These are phyloP conservation scores for Micronycteris hirsuta DNA, from an alignment of 2,113 vertebrate genomes.

Conservation along the genomic window DNA sequence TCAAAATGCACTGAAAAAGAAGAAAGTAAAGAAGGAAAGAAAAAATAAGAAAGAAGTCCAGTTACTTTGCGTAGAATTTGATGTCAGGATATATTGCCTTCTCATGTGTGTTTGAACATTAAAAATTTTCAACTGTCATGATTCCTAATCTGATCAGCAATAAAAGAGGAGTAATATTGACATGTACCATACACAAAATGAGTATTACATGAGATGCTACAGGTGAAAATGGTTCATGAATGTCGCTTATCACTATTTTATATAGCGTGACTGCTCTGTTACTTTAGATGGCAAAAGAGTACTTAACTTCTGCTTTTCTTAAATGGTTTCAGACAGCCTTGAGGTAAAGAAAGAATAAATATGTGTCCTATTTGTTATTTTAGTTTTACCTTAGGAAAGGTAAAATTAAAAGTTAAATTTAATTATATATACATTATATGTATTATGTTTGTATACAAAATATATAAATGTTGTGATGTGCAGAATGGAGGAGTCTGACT, in stretches of 20 bases:
- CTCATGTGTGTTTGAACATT: accelerated
- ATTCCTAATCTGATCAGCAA: accelerated
- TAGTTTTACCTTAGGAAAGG: not conserved
- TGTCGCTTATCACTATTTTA: not conserved
- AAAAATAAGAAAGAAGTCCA: not conserved
- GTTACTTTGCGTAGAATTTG: too few species aligned
- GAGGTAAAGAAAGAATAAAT: not conserved
- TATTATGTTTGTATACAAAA: too few species aligned
- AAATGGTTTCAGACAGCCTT: not conserved
- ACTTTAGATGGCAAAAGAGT: not conserved
- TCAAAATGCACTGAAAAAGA: not conserved
- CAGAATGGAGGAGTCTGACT: accelerated
- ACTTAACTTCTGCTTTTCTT: not conserved
- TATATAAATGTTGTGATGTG: not conserved
- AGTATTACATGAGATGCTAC: not conserved
- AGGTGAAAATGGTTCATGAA: accelerated
- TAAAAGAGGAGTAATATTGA: accelerated
- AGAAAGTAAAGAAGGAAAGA: not conserved
- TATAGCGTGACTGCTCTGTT: not conserved
- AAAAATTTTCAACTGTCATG: not conserved
- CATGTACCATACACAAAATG: accelerated
- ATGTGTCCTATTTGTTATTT: not conserved
- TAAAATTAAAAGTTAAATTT: not conserved
- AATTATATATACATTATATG: too few species aligned
- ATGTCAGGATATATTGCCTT: not conserved